Evolutionary conservation across 1,140 invertebrate genomes (phyloP).

Genomic region (Cardiocondyla obscurior): DNA sequence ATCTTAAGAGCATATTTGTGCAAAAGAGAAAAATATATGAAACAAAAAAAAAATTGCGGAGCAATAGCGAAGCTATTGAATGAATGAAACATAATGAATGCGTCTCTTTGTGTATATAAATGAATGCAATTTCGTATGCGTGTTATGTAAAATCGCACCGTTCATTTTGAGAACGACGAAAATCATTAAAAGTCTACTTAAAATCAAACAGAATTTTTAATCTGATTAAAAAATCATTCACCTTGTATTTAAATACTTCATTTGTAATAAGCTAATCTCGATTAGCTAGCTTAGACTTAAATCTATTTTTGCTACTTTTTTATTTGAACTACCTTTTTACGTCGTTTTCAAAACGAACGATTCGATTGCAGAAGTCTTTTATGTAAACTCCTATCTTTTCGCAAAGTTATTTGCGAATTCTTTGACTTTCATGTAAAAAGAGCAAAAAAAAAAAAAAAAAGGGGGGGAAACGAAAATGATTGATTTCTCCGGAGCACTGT

Average conservation of each 20-base stretch:
- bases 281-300: not conserved
- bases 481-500: slow-evolving; percentile 2
- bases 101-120: slow-evolving; percentile 31
- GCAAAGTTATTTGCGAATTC: slow-evolving; percentile 15
- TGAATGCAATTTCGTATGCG: slow-evolving; percentile 26
- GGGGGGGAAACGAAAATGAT: not conserved
- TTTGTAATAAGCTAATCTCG: not conserved
- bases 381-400: slow-evolving; percentile 32
- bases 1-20: slow-evolving; percentile 17
- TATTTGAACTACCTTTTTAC: not conserved
- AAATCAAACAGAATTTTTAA: not conserved
- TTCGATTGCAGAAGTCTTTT: not conserved
- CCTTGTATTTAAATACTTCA: not conserved
- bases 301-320: not conserved
- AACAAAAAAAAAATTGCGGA: slow-evolving; percentile 13
- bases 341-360: not conserved
- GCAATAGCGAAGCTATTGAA: slow-evolving; percentile 17
- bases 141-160: not conserved
- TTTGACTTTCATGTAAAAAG: slow-evolving; percentile 2
- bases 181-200: not conserved
- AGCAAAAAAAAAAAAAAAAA: not conserved
- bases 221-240: not conserved
- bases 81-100: slow-evolving; percentile 28
- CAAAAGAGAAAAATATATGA: slow-evolving; percentile 7
- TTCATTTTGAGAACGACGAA: not conserved